These are phyloP conservation scores for Okapia johnstoni DNA, from an alignment of 2,113 vertebrate species.

Conservation along the genomic window DNA sequence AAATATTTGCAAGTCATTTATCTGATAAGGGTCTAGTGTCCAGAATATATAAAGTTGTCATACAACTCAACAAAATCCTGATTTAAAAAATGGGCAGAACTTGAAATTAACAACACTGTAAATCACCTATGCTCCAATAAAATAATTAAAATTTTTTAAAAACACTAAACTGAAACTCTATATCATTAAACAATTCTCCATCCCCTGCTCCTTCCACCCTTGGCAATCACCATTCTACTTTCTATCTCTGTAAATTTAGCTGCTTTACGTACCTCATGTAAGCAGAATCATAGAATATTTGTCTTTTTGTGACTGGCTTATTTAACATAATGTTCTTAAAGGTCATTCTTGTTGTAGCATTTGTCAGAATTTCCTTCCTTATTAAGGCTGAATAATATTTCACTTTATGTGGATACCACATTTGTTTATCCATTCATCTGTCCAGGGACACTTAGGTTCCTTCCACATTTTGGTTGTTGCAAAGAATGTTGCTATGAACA, in stretches of 20 bases:
- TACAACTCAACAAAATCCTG: not conserved
- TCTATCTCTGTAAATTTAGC: not conserved
- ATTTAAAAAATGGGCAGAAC: not conserved
- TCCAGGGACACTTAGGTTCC: not conserved
- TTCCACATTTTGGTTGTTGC: not conserved
- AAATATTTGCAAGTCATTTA: not conserved
- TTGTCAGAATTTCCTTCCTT: constrained; percentile 3
- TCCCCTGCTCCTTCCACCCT: no score
- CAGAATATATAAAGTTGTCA: not conserved
- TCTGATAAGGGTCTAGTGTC: not conserved
- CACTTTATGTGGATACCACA: not conserved
- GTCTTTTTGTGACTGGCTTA: not conserved
- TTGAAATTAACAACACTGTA: not conserved
- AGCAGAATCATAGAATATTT: not conserved
- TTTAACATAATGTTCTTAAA: not conserved
- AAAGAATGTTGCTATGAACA: not conserved
- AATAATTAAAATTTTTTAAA: not conserved
- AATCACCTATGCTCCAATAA: not conserved
- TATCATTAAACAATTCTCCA: not conserved
- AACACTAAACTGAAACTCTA: not conserved
- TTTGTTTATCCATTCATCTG: not conserved
- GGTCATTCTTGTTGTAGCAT: not conserved
- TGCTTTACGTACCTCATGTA: not conserved
- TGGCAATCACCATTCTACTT: not conserved
- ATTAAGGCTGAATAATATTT: not conserved